Percentiles rank a stretch among this genome's conserved stretches.
Evolutionary conservation across 2,797 vertebrate species (phyloP).

Genomic region (Peromyscus eremicus): DNA sequence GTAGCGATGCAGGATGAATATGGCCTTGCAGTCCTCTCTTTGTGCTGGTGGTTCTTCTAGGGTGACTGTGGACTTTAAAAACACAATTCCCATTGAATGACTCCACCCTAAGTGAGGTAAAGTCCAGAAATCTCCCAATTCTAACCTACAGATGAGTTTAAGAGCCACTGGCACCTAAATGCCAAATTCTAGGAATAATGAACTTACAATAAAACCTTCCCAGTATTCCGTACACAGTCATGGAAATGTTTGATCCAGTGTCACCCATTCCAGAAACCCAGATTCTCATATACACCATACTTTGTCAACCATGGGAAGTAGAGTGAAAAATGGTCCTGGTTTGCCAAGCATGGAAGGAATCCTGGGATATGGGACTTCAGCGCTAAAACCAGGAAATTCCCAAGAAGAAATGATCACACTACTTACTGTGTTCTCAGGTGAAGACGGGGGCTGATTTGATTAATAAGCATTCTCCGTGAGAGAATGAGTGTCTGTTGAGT

Average conservation of each 20-base stretch:
- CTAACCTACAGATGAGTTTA: neutral
- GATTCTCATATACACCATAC: neutral
- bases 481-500: neutral
- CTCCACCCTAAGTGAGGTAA: neutral
- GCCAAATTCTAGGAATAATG: neutral
- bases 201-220: neutral
- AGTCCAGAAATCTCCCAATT: neutral
- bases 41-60: neutral
- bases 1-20: neutral
- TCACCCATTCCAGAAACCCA: neutral
- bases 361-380: neutral
- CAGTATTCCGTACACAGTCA: neutral
- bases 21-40: accelerated
- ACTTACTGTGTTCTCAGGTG: neutral
- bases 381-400: neutral
- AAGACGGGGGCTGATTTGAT: neutral
- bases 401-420: neutral
- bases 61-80: neutral
- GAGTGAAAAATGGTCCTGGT: neutral
- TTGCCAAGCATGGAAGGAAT: neutral
- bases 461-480: neutral
- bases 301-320: neutral
- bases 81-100: neutral
- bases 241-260: neutral
- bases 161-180: neutral